These are phyloP conservation scores for Diachasma alloeum DNA, from an alignment of 1,140 invertebrate genomes.

Conservation along the genomic window DNA sequence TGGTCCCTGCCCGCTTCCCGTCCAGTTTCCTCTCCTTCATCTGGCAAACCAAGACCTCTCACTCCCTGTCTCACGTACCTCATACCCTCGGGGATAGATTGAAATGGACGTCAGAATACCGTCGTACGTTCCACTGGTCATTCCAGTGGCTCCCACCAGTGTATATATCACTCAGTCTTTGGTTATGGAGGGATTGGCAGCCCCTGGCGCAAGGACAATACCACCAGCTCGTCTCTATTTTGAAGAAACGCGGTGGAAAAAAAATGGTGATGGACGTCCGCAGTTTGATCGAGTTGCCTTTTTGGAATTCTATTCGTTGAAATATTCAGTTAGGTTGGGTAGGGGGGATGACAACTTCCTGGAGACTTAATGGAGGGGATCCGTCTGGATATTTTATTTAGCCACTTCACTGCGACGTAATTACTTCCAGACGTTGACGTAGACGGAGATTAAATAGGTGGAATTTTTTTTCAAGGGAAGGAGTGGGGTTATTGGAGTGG, in stretches of 20 bases:
- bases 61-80: neutral
- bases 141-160: neutral
- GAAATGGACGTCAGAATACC: slow-evolving; percentile 7
- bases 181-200: neutral
- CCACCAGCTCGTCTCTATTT: neutral
- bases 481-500: neutral
- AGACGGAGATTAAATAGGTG: neutral
- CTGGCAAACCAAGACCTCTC: neutral
- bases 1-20: neutral
- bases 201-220: neutral
- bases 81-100: neutral
- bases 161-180: neutral
- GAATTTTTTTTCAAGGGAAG: neutral
- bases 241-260: too few relatives aligned
- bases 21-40: neutral
- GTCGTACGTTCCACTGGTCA: slow-evolving; percentile 8
- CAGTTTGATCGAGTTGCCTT: too few relatives aligned
- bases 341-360: neutral
- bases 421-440: neutral
- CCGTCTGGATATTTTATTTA: neutral
- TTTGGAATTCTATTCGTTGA: neutral
- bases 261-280: too few relatives aligned
- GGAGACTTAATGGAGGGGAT: neutral
- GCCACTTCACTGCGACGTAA: neutral
- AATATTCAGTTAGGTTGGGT: neutral